These are phyloP conservation scores for Rhyzopertha dominica DNA, from an alignment of 1,140 invertebrate species.

Conservation along the genomic window DNA sequence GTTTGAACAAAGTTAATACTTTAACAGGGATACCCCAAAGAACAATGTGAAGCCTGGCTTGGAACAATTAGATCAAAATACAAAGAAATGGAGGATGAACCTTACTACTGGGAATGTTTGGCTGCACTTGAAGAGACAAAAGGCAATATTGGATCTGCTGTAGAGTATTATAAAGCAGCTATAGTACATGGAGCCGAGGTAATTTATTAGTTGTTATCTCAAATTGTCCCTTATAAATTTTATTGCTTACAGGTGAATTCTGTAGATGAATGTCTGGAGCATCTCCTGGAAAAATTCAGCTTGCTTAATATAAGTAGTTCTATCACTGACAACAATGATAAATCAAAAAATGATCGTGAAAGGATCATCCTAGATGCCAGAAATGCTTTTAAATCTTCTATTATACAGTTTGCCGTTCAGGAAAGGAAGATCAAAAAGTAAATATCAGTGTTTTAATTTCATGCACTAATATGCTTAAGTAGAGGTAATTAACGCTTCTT, in stretches of 20 bases:
- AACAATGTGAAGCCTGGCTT: constrained; percentile 53
- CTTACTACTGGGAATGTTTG: constrained; percentile 55
- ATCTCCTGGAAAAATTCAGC: constrained; percentile 54
- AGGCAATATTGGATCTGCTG: constrained; percentile 50
- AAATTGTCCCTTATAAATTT: constrained; percentile 7
- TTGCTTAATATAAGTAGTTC: constrained; percentile 50
- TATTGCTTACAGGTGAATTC: constrained; percentile 41
- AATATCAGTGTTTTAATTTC: too few relatives aligned
- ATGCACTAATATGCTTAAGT: too few relatives aligned
- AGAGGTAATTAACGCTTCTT: too few relatives aligned
- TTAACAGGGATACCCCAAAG: constrained; percentile 41
- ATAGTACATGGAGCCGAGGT: constrained; percentile 53
- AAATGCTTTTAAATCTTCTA: constrained; percentile 54
- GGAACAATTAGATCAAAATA: constrained; percentile 46
- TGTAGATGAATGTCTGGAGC: constrained; percentile 50
- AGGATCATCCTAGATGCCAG: constrained; percentile 46
- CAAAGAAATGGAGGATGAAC: constrained; percentile 40
- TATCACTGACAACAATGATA: constrained; percentile 20
- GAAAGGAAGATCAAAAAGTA: constrained; percentile 38
- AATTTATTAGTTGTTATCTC: constrained; percentile 13
- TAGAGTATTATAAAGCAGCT: constrained; percentile 53
- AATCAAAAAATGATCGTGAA: constrained; percentile 27
- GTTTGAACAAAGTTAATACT: neutral
- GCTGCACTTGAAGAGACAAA: constrained; percentile 51
- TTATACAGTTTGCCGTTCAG: constrained; percentile 53